phyloP scores from a whole-genome alignment of 2,113 vertebrate species.

The Athene noctua region DNA sequence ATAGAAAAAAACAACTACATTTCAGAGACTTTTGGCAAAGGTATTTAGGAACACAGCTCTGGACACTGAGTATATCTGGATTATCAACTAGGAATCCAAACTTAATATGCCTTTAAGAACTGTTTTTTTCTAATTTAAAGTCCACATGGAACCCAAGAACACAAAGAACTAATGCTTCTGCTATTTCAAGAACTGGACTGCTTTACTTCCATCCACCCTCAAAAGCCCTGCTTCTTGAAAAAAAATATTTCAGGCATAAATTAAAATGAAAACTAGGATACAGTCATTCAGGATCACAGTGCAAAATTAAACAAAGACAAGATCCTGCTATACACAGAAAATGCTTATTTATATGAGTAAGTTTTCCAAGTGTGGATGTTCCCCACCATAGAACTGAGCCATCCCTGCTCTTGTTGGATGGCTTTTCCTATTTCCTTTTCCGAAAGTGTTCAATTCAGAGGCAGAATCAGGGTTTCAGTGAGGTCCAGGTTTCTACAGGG shows the following conservation, averaged over 20 bases:
- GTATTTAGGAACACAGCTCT: not conserved
- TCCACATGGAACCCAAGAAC: not conserved
- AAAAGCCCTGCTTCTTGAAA: not conserved
- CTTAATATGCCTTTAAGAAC: conserved; percentile 6
- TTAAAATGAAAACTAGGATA: not conserved
- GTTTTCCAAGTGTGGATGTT: not conserved
- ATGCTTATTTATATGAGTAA: not conserved
- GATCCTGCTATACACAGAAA: not conserved
- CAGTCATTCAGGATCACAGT: not conserved
- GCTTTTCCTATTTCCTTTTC: not conserved
- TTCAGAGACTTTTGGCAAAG: conserved; percentile 30
- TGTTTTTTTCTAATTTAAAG: conserved; percentile 13
- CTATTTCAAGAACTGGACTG: conserved; percentile 35
- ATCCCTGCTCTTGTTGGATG: not conserved
- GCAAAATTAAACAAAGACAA: not conserved
- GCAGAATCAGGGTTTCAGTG: not conserved
- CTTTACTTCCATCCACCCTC: not conserved
- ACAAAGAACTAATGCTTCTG: conserved; percentile 29
- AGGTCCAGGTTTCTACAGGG: not conserved
- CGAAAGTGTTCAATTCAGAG: not conserved
- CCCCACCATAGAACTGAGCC: not conserved
- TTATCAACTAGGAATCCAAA: conserved; percentile 19
- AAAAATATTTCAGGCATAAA: not conserved
- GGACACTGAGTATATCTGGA: not conserved
- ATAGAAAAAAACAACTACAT: not conserved